phyloP scores from a whole-genome alignment of 2,113 vertebrate species.

The Urocitellus parryii region DNA sequence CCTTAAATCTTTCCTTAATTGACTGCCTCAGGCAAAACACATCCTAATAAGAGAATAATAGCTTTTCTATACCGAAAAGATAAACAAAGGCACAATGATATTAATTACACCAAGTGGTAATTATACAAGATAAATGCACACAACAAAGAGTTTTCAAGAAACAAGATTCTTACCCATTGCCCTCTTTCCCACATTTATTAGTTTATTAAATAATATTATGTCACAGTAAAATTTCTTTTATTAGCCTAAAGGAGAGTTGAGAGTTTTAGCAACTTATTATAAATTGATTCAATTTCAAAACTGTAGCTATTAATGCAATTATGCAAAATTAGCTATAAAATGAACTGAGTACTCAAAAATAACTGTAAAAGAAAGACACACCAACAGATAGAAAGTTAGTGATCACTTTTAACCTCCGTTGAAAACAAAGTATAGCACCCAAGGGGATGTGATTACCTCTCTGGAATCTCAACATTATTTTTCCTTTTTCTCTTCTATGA shows the following conservation, averaged over 20 bases:
- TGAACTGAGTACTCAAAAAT: neutral
- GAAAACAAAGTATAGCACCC: neutral
- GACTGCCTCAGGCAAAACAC: neutral
- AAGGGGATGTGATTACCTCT: neutral
- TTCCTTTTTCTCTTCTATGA: conserved; percentile 39
- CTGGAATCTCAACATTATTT: neutral
- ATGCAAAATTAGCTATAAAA: conserved; percentile 64
- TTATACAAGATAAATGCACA: conserved; percentile 60
- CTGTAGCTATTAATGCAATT: conserved; percentile 57
- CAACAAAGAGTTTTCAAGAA: conserved; percentile 59
- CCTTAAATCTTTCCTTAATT: conserved; percentile 59
- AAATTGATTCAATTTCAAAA: conserved; percentile 65
- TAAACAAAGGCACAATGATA: neutral
- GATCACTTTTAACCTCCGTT: conserved; percentile 24
- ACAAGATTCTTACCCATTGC: conserved; percentile 52
- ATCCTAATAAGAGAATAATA: conserved; percentile 49
- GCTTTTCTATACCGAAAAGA: conserved; percentile 42
- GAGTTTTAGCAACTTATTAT: conserved; percentile 64
- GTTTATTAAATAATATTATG: conserved; percentile 77
- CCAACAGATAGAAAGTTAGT: conserved; percentile 23
- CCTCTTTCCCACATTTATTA: conserved; percentile 68
- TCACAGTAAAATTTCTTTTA: conserved; percentile 45
- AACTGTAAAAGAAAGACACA: conserved; percentile 57
- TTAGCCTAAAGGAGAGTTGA: conserved; percentile 55
- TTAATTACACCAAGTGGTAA: conserved; percentile 67